Conservation (phyloP, 2,888 invertebrate species). For the Orgyia antiqua region DNA sequence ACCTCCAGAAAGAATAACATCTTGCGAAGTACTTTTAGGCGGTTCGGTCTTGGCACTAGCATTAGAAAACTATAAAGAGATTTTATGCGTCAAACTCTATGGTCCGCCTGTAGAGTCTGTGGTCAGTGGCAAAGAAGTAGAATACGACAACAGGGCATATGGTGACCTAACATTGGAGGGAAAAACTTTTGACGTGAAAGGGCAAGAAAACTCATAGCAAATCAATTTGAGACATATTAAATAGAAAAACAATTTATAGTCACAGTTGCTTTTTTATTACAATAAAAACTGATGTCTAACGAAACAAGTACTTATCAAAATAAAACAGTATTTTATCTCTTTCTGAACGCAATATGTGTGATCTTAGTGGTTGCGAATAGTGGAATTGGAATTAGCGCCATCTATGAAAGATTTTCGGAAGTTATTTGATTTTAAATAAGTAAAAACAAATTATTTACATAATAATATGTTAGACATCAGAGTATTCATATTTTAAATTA, state of each 20-base stretch:
- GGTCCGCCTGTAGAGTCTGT: constrained; percentile 57
- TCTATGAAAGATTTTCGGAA: no score
- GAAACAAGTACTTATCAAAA: neutral
- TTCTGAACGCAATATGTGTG: no score
- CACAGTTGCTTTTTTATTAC: constrained; percentile 11
- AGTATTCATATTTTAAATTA: neutral
- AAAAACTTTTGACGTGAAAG: constrained; percentile 74
- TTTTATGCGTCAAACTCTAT: constrained; percentile 81
- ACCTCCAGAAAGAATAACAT: constrained; percentile 84
- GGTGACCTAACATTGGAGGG: constrained; percentile 49
- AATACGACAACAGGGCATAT: constrained; percentile 75
- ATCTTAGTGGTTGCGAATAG: no score
- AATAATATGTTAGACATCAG: neutral
- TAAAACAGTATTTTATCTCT: no score
- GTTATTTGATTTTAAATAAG: no score
- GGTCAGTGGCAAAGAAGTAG: constrained; percentile 54
- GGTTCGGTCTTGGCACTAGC: constrained; percentile 85
- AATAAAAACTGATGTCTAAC: constrained; percentile 2
- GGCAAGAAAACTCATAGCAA: constrained; percentile 55
- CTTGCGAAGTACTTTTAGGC: constrained; percentile 86
- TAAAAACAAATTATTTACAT: no score
- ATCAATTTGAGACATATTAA: constrained; percentile 3
- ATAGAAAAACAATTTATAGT: constrained; percentile 9
- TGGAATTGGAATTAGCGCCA: no score
- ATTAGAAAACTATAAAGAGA: constrained; percentile 80